Evolutionary conservation across 2,888 invertebrate species (phyloP).

Genomic region (Heterodera filipjevi): DNA sequence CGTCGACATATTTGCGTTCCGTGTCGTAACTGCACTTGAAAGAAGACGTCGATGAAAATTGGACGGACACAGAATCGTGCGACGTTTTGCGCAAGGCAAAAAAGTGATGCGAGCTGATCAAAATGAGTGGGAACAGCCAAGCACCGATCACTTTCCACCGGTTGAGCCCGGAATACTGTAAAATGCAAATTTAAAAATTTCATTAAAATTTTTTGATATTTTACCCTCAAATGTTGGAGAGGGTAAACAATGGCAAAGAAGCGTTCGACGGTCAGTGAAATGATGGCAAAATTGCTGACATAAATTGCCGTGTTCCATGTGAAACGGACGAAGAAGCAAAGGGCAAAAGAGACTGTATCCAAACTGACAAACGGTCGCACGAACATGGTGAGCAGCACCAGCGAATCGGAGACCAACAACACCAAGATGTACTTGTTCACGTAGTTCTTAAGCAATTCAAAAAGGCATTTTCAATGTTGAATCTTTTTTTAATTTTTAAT

Average conservation of each 20-base stretch:
- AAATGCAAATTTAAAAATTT: background rate
- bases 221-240: slow-evolving; percentile 11
- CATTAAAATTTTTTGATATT: background rate
- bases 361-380: slow-evolving; percentile 3
- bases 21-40: background rate
- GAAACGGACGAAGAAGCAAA: background rate
- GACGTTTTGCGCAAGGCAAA: background rate
- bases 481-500: no score
- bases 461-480: background rate
- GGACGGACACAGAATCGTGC: background rate
- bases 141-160: slow-evolving; percentile 13
- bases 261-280: slow-evolving; percentile 3
- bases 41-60: background rate
- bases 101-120: background rate
- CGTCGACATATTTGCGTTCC: background rate
- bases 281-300: slow-evolving; percentile 10
- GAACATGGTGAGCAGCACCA: slow-evolving; percentile 8
- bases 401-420: background rate
- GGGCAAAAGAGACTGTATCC: background rate
- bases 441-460: background rate
- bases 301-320: slow-evolving; percentile 8
- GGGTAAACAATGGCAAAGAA: slow-evolving; percentile 13
- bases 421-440: background rate
- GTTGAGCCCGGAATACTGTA: background rate
- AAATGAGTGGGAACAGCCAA: background rate